Evolutionary conservation across 2,797 vertebrate species (phyloP).

Genomic region (Meriones psammophilus): DNA sequence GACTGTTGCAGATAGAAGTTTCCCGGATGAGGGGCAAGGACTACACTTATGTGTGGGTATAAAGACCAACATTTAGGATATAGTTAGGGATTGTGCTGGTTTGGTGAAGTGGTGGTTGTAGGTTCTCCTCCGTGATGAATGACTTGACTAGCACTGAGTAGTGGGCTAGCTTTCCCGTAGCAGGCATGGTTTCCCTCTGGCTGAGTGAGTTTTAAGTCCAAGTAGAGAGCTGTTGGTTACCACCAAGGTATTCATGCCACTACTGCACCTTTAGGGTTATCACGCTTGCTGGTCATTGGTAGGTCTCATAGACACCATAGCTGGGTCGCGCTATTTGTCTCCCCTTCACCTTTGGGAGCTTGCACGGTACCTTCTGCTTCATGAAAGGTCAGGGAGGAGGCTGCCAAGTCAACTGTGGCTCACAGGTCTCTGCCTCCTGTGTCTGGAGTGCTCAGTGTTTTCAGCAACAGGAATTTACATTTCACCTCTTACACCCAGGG

Average conservation of each 20-base stretch:
- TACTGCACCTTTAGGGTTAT: background rate
- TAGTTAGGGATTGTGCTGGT: background rate
- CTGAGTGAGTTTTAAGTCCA: background rate
- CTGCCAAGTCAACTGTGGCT: background rate
- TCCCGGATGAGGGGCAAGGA: background rate
- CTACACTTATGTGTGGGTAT: background rate
- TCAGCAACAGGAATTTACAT: background rate
- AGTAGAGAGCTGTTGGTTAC: background rate
- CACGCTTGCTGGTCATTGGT: background rate
- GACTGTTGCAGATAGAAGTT: background rate
- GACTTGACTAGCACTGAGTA: background rate
- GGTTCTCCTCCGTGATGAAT: background rate
- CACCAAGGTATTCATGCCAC: background rate
- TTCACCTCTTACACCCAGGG: background rate
- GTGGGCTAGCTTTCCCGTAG: background rate
- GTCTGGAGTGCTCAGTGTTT: background rate
- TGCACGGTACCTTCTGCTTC: background rate
- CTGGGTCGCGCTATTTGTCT: background rate
- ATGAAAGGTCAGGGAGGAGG: no score
- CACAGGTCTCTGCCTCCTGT: background rate
- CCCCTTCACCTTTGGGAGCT: background rate
- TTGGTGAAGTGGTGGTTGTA: background rate
- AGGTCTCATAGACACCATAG: background rate
- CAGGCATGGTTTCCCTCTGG: background rate
- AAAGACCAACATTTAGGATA: background rate